phyloP scores from a whole-genome alignment of 2,797 vertebrate genomes.

The Cuculus canorus region DNA sequence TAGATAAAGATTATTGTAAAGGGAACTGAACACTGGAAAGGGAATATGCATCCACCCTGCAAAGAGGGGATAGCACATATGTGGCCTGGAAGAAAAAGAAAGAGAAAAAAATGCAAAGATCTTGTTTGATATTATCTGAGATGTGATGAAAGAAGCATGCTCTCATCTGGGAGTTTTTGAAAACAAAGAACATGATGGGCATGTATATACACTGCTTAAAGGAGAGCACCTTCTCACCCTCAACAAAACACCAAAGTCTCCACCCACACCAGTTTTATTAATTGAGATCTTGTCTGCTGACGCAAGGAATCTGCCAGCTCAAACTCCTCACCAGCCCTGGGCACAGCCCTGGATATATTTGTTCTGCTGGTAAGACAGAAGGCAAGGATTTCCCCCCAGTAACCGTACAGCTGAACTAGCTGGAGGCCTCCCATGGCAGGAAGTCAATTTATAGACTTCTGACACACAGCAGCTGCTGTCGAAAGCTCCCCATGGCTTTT shows the following conservation, averaged over 20 bases:
- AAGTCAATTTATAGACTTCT: constrained; percentile 40
- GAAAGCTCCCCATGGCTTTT: not conserved
- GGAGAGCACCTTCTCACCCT: not conserved
- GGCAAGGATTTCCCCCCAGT: not conserved
- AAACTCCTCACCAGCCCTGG: not conserved
- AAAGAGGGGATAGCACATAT: not conserved
- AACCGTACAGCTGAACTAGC: not conserved
- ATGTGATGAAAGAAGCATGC: not conserved
- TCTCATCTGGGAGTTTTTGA: not conserved
- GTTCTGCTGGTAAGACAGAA: not conserved
- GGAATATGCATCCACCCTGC: not conserved
- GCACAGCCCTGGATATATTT: not conserved
- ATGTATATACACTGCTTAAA: not conserved
- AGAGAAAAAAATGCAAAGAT: not conserved
- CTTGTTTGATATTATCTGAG: not conserved
- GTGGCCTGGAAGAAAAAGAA: not conserved
- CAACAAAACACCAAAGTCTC: not conserved
- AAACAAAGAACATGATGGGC: not conserved
- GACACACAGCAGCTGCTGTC: constrained; percentile 46
- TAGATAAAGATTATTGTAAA: constrained; percentile 10
- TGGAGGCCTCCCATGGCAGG: not conserved
- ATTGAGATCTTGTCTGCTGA: not conserved
- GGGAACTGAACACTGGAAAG: not conserved
- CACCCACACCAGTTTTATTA: not conserved
- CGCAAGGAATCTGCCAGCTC: not conserved